Conservation (phyloP, 1,140 invertebrate species). For the Temnothorax longispinosus region DNA sequence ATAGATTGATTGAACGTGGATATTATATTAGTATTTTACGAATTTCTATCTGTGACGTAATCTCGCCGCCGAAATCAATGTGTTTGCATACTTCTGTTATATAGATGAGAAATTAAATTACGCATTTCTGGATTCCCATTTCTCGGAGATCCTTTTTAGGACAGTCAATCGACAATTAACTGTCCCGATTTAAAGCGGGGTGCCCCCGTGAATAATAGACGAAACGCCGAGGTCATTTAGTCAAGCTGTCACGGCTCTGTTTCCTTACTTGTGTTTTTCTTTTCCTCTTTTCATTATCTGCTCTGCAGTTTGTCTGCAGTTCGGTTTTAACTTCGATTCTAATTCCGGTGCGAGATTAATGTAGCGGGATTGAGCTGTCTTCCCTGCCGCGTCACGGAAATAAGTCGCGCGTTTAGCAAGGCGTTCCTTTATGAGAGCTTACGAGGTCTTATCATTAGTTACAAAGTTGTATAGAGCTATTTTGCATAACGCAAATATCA, state of each 20-base stretch:
- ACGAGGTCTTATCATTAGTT: neutral
- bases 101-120: neutral
- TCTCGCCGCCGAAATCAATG: conserved; percentile 4
- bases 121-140: neutral
- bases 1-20: neutral
- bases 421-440: neutral
- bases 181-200: neutral
- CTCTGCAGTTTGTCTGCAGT: neutral
- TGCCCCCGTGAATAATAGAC: neutral
- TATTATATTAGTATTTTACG: neutral
- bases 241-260: neutral
- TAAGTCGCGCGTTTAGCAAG: neutral
- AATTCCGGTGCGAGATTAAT: neutral
- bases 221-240: neutral
- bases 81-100: neutral
- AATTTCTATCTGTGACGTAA: conserved; percentile 21
- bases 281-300: conserved; percentile 1
- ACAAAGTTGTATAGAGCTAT: neutral
- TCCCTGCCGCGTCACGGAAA: neutral
- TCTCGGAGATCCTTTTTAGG: neutral
- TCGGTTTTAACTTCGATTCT: neutral
- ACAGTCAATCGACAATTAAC: neutral
- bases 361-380: neutral
- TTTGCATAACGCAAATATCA: neutral
- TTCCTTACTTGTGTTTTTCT: neutral